Evolutionary conservation across 2,888 invertebrate genomes (phyloP).

Genomic region (Carterocephalus palaemon): DNA sequence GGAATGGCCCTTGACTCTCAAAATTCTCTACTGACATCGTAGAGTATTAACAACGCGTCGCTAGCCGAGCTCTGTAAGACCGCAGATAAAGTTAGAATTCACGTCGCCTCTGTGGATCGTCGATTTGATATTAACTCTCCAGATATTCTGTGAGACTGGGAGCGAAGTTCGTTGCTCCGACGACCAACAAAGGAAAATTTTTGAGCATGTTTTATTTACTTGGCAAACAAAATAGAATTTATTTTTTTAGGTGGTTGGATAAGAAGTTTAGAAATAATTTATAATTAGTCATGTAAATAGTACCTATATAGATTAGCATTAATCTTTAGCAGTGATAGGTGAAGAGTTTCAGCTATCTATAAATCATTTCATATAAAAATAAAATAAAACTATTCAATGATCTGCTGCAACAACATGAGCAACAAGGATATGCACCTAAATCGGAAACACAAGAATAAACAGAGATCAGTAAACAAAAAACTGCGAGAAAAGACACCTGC

Average conservation of each 20-base stretch:
- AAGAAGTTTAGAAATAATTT: constrained; percentile 39
- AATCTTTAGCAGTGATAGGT: too few relatives aligned
- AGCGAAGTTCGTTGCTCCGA: constrained; percentile 26
- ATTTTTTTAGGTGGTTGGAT: constrained; percentile 22
- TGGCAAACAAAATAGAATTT: constrained; percentile 21
- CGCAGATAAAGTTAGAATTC: constrained; percentile 56
- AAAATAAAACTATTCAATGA: too few relatives aligned
- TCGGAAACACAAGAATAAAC: too few relatives aligned
- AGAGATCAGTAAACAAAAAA: too few relatives aligned
- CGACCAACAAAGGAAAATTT: constrained; percentile 26
- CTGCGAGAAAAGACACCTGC: too few relatives aligned
- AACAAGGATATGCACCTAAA: too few relatives aligned
- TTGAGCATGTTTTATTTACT: constrained; percentile 24
- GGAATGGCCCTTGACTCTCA: constrained; percentile 78
- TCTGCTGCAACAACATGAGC: too few relatives aligned
- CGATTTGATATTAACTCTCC: constrained; percentile 30
- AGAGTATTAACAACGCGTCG: constrained; percentile 64
- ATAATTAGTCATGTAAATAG: constrained; percentile 47
- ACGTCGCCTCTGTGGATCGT: constrained; percentile 37
- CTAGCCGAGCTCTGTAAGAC: constrained; percentile 55
- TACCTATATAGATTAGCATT: too few relatives aligned
- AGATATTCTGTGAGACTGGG: constrained; percentile 22
- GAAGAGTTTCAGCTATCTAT: too few relatives aligned
- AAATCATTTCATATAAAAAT: too few relatives aligned
- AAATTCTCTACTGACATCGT: constrained; percentile 73